Base-by-base conservation (phyloP, 2,113 vertebrate species). In the Phocoena phocoena region DNA sequence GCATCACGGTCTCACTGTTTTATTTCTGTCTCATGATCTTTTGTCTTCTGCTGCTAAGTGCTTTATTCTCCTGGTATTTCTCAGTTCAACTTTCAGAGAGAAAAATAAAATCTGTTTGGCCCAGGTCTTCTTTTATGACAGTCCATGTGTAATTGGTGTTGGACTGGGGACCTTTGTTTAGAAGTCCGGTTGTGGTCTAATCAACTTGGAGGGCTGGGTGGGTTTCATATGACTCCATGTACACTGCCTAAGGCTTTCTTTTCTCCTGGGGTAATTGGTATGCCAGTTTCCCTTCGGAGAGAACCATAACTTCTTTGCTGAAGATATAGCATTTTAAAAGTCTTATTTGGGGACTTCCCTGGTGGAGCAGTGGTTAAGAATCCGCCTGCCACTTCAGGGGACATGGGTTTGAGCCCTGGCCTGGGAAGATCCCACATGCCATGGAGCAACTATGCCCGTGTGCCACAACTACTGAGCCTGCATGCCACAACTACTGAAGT, bases 11-110 rank as follows among this genome's bases (percentile, higher is more conserved):
- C 31, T 33, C 38, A 90, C 38, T 62, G 25, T 20, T 41, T 81
- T 95, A 41, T 87, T 94, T 84, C 60, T 88, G 41, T 90, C 33
- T 93, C 83, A 41, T 63, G n/a, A 23, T 47, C 21, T 95, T 92
- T 88, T 74, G 38, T 50, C 11, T 82, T 79, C 36, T 80, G 28
- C 65, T 94, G 65, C 33, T 80, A 74, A 79, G 77, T n/a, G n/a
- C 11, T 82, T 93, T 36, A 41, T 70, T 89, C 23, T 95, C 8
- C 33, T 92, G 38, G 26, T 33, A 26, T 63, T 92, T 96, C 13
- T 74, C n/a, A 26, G 21, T 58, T 83, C 67, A 88, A 8, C 47
- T 88, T 88, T 15, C 82, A 93, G 70, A 44, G 36, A 83, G 41
- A 53, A 81, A 95, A n/a, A 79, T 55, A 53, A 68, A 26, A 31